These are phyloP conservation scores for Marmota monax DNA, from an alignment of 2,113 vertebrate species.

Conservation along the genomic window DNA sequence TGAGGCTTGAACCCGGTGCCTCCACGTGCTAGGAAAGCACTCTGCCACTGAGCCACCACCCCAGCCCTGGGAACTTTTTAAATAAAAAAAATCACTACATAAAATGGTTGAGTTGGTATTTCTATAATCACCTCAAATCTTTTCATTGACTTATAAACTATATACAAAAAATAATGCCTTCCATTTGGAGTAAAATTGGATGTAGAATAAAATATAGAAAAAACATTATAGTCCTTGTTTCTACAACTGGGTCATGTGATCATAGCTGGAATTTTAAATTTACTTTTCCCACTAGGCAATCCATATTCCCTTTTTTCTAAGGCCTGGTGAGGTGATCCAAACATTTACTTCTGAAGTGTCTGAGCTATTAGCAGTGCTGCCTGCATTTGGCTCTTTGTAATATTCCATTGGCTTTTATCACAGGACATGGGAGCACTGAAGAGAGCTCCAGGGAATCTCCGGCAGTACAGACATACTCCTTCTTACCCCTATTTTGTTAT, in stretches of 20 bases:
- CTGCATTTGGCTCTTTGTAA: not conserved
- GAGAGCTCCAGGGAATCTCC: not conserved
- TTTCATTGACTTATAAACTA: slow-evolving; percentile 40
- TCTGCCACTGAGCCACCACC: too few relatives aligned
- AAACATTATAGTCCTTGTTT: not conserved
- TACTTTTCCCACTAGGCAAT: not conserved
- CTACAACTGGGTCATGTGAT: not conserved
- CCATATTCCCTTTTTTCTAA: not conserved
- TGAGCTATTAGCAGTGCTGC: not conserved
- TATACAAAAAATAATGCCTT: slow-evolving; percentile 50
- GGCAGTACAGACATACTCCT: not conserved
- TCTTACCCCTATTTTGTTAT: too few relatives aligned
- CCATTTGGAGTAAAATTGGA: slow-evolving; percentile 17
- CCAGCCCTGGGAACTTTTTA: not conserved
- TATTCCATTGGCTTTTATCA: not conserved
- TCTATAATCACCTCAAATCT: not conserved
- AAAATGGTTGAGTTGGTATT: not conserved
- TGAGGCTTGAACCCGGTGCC: too few relatives aligned
- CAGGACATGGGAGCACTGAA: not conserved
- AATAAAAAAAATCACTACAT: not conserved
- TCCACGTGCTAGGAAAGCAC: too few relatives aligned
- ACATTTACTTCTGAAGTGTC: not conserved
- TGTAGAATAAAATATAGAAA: slow-evolving; percentile 27
- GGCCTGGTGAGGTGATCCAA: not conserved
- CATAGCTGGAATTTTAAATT: not conserved